These are phyloP conservation scores for Tupaia chinensis DNA, from an alignment of 2,113 vertebrate species.

Conservation along the genomic window DNA sequence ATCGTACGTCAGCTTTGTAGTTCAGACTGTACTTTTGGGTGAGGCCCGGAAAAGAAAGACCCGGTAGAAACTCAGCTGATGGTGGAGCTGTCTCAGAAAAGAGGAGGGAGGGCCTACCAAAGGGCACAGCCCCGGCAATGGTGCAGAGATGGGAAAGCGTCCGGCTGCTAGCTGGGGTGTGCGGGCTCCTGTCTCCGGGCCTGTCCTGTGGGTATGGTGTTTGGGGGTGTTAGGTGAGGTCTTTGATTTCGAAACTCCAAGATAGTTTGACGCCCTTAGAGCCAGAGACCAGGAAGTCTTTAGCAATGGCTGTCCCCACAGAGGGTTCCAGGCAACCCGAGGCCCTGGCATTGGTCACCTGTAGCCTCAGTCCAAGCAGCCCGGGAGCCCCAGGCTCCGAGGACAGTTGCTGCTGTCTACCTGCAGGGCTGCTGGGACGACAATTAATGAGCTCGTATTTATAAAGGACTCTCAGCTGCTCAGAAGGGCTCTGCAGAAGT, in stretches of 20 bases:
- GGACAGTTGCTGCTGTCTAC: conserved; percentile 52
- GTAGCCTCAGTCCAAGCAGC: not conserved
- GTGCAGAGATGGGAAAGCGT: not conserved
- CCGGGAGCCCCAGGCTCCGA: not conserved
- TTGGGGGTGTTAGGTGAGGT: not conserved
- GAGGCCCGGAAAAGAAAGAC: not conserved
- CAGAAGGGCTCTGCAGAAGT: conserved; percentile 76
- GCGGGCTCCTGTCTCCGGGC: not conserved
- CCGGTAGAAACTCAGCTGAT: not conserved
- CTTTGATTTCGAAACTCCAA: not conserved
- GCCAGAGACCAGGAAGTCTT: not conserved
- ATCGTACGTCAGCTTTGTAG: no score
- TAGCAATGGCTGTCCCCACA: not conserved
- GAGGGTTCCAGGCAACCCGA: not conserved
- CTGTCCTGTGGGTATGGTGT: not conserved
- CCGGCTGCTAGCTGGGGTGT: fast-evolving
- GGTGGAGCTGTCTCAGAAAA: not conserved
- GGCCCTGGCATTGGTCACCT: not conserved
- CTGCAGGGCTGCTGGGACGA: conserved; percentile 17
- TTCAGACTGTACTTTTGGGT: not conserved
- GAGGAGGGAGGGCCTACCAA: not conserved
- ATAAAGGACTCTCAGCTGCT: conserved; percentile 73
- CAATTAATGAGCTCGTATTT: conserved; percentile 55
- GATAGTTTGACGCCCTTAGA: not conserved
- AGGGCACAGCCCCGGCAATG: no score